phyloP scores from a whole-genome alignment of 2,797 vertebrate species.

The Takifugu rubripes region DNA sequence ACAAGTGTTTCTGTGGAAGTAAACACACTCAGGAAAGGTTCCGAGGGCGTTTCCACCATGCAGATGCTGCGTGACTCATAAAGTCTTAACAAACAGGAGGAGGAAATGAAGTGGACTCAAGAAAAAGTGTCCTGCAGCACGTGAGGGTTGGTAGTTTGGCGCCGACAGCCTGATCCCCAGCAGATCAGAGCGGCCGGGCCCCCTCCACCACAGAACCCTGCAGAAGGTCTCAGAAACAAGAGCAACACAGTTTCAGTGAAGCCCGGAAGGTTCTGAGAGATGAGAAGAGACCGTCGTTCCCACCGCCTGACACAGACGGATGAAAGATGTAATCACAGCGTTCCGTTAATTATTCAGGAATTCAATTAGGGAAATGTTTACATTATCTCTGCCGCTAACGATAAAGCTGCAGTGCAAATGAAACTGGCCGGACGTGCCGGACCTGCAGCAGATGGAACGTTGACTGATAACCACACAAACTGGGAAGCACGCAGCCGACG shows the following conservation, averaged over 20 bases:
- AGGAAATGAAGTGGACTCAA: slow-evolving; percentile 60
- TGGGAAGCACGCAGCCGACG: background rate
- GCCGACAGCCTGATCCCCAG: slow-evolving; percentile 25
- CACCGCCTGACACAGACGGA: no score
- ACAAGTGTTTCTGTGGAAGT: slow-evolving; percentile 13
- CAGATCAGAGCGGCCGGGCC: slow-evolving; percentile 18
- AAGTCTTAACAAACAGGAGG: slow-evolving; percentile 62
- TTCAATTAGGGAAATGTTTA: slow-evolving; percentile 73
- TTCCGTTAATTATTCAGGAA: slow-evolving; percentile 63
- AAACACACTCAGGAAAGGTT: slow-evolving; percentile 32
- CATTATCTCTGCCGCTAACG: slow-evolving; percentile 57
- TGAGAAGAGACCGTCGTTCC: background rate
- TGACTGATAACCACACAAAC: slow-evolving; percentile 27
- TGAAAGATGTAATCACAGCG: background rate
- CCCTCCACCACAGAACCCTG: background rate
- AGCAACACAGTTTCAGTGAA: slow-evolving; percentile 2
- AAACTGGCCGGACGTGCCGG: slow-evolving; percentile 46
- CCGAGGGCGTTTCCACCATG: slow-evolving; percentile 46
- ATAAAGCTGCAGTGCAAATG: slow-evolving; percentile 63
- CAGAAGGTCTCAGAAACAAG: slow-evolving; percentile 6
- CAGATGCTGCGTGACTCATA: slow-evolving; percentile 64
- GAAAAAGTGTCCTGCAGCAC: slow-evolving; percentile 43
- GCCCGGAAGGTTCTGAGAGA: background rate
- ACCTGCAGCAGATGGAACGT: slow-evolving; percentile 37
- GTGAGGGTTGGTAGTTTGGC: slow-evolving; percentile 34